A percentile compares a stretch with the other conserved stretches of the same genome.
phyloP scores from a whole-genome alignment of 2,888 invertebrate genomes.

The Sclerodermus sp. region DNA sequence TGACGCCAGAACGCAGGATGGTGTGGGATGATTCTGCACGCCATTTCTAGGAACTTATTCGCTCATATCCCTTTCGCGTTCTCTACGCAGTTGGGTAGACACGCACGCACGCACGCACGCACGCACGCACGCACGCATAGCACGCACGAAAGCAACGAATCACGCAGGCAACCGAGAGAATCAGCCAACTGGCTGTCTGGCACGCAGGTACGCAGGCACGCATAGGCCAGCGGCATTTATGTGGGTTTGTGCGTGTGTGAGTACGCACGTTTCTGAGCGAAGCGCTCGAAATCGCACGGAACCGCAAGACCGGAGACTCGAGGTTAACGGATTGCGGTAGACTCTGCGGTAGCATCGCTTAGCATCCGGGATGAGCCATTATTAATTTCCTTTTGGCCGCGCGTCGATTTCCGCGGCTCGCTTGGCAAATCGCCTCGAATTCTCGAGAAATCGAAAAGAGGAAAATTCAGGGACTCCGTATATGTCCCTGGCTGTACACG shows the following conservation, averaged over 20 bases:
- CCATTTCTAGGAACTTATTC: slow-evolving; percentile 49
- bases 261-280: neutral
- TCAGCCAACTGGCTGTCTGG: too few relatives aligned
- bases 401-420: slow-evolving; percentile 33
- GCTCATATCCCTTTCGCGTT: slow-evolving; percentile 25
- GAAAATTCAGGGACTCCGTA: too few relatives aligned
- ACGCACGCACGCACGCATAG: slow-evolving; percentile 17
- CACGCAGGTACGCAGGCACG: slow-evolving; percentile 10
- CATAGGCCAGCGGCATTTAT: neutral
- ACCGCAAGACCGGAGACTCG: slow-evolving; percentile 10
- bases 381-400: slow-evolving; percentile 45
- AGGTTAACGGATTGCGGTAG: slow-evolving; percentile 39
- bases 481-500: too few relatives aligned
- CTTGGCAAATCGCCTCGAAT: too few relatives aligned
- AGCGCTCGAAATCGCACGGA: neutral
- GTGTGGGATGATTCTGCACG: slow-evolving; percentile 45
- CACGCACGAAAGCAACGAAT: too few relatives aligned
- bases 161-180: too few relatives aligned
- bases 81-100: slow-evolving; percentile 13
- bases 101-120: slow-evolving; percentile 24
- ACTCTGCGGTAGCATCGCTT: slow-evolving; percentile 36
- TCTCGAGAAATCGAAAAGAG: too few relatives aligned
- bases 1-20: slow-evolving; percentile 32
- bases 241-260: neutral
- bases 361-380: slow-evolving; percentile 39